Evolutionary conservation across 2,888 invertebrate species (phyloP), one percentile per base, ranked within the genome.

Genomic region (Nysson spinosus): DNA sequence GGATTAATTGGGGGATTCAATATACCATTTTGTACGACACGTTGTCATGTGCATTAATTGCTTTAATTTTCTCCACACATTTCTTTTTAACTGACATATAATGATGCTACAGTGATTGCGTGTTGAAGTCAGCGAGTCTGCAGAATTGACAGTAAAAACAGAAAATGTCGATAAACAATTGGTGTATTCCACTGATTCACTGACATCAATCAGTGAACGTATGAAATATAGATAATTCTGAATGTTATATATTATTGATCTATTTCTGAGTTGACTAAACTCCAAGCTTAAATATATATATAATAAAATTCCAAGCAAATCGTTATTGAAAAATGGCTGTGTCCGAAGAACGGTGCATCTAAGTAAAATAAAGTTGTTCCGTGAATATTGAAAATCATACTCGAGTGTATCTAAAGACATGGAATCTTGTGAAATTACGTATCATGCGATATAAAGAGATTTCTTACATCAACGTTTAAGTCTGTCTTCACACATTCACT

Each of bases 151-250:
- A 46, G 40, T 24, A 26, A 32, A 37, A 62, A 60, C 20, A 30
- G 28, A 26, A 44, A 66, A 46, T 32, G 34, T 39, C 47, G 30
- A 39, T 44, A 40, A 58, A 35, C 44, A 54, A 62, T 50, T 60
- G 47, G 66, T 57, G 6, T 40, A 69, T 69, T 64, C 57, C 56
- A 52, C 57, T 34, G 37, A 65, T 76, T 74, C 81, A 81, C 78
- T 77, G 78, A 77, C 78, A 75, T 74, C 76, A 73, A 78, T 78
- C 80, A 79, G 81, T 78, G 79, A 81, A 79, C 69, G 79, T 78
- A 78, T 81, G 77, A 81, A 80, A 79, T 71, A 61, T 75, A 57
- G 65, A 46, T 57, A 49, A 30, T 50, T 39, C 39, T 20, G 42
- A 43, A 24, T 58, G 12, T 52, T 19, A 42, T 32, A 26, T 51